Conservation (phyloP, 2,888 invertebrate genomes). For the Catocala nupta region DNA sequence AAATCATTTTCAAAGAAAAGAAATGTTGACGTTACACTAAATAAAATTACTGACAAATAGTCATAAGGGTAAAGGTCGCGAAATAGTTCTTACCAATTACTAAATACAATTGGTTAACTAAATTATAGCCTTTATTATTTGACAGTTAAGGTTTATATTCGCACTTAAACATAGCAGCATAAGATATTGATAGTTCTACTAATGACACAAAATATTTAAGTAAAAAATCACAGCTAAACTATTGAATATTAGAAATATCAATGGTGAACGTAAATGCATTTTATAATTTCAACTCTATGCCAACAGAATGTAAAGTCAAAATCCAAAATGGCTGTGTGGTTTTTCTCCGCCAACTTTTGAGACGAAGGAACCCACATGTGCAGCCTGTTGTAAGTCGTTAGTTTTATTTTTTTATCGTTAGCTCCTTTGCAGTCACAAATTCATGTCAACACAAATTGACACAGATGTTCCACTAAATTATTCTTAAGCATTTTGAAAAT, state of each 20-base stretch:
- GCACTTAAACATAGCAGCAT: not conserved
- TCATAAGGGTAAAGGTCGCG: constrained; percentile 66
- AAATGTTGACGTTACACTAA: constrained; percentile 73
- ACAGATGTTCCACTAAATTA: constrained; percentile 76
- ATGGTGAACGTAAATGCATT: constrained; percentile 6
- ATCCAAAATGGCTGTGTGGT: constrained; percentile 35
- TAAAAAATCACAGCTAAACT: constrained; percentile 65
- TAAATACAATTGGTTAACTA: constrained; percentile 13
- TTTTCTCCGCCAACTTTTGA: constrained; percentile 61
- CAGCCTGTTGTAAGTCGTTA: constrained; percentile 73
- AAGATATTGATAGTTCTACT: constrained; percentile 48
- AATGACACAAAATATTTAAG: constrained; percentile 77
- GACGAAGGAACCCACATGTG: constrained; percentile 76
- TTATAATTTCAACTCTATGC: constrained; percentile 51
- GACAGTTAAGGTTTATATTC: constrained; percentile 46
- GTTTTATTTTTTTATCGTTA: constrained; percentile 71
- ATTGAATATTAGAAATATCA: constrained; percentile 46
- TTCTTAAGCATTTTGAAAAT: constrained; percentile 55
- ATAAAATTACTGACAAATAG: constrained; percentile 73
- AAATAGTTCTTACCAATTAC: constrained; percentile 43
- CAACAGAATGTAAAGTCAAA: constrained; percentile 29
- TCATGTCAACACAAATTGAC: constrained; percentile 79
- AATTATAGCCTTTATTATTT: constrained; percentile 29
- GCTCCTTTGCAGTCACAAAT: constrained; percentile 67
- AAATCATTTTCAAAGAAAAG: constrained; percentile 48